Conservation (phyloP, 2,888 invertebrate genomes). For the Cepaea hortensis region DNA sequence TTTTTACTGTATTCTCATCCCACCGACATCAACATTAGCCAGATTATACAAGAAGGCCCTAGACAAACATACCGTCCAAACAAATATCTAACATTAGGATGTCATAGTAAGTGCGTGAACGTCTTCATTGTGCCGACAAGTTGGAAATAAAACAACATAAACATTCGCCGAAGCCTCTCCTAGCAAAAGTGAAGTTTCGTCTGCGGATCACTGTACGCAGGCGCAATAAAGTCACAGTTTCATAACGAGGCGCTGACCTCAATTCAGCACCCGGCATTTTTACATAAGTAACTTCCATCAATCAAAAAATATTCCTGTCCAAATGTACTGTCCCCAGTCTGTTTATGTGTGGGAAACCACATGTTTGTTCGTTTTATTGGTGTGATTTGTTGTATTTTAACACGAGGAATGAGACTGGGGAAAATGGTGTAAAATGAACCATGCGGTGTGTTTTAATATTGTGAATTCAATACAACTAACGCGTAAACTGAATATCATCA, state of each 20-base stretch:
- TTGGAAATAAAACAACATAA: slow-evolving; percentile 22
- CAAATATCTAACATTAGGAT: neutral
- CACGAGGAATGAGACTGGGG: neutral
- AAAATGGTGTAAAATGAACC: neutral
- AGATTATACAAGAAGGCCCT: neutral
- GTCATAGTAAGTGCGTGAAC: slow-evolving; percentile 14
- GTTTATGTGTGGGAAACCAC: neutral
- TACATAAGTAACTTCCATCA: neutral
- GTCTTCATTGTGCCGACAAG: slow-evolving; percentile 9
- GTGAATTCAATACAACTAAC: too few relatives aligned
- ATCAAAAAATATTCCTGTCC: neutral
- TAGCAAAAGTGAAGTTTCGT: slow-evolving; percentile 26
- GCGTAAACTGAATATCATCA: too few relatives aligned
- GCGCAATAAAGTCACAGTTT: slow-evolving; percentile 43
- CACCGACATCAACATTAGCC: neutral
- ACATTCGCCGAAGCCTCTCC: slow-evolving; percentile 29
- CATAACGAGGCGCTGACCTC: slow-evolving; percentile 44
- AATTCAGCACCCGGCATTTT: slow-evolving; percentile 10
- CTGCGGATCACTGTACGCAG: slow-evolving; percentile 35
- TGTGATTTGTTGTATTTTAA: neutral
- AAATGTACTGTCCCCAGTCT: neutral
- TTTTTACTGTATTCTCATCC: neutral
- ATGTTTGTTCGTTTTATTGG: neutral
- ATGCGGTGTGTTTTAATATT: neutral
- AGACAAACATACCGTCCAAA: slow-evolving; percentile 13